Evolutionary conservation across 2,113 vertebrate genomes (phyloP), one percentile per base, ranked within the genome.

Genomic region (Hipposideros armiger): DNA sequence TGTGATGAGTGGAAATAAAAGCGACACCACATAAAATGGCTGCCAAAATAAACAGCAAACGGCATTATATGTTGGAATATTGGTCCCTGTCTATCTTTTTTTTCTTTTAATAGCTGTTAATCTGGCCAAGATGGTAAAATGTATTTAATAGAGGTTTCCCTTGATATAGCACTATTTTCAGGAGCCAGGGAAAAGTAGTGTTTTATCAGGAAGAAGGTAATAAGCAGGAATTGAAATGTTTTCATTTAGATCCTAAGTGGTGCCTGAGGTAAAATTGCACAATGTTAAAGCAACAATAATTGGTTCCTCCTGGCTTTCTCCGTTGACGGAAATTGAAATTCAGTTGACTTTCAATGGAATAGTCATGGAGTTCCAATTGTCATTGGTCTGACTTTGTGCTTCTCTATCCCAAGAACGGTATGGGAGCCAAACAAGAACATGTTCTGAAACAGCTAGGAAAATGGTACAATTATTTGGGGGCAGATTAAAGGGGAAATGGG

Each of bases 271-370:
- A 98, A 98, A 98, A 97, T 96, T 95, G 85, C 86, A 97, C 93
- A 95, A 95, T 88, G 95, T 95, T 98, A 97, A 98, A 98, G 90
- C 88, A 95, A 91, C 5, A 58, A 93, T 98, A 98, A 99, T 98
- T 98, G 97, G 94, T 97, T 98, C 97, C 97, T 98, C 94, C 96
- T 98, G 98, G 94, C 97, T 98, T 98, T 98, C 50, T 5, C 82
- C 81, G 90, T 36, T 96, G 96, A 97, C 98, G 97, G 82, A 97
- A 98, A 98, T 98, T 98, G 97, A 98, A 98, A 98, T 98, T 98
- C 98, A 97, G 97, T 98, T 97, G 98, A 95, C 94, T 98, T 98
- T 96, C 96, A 96, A 28, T 96, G 95, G 95, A 98, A 95, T 97
- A 98, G 96, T 88, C 96, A 93, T 96, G 89, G 84, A 97, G 94